Percentiles rank a stretch among this genome's conserved stretches.
These are phyloP conservation scores for Spongia lamella DNA, from an alignment of 37 sponge, comb jelly and placozoan genomes.

Conservation along the genomic window DNA sequence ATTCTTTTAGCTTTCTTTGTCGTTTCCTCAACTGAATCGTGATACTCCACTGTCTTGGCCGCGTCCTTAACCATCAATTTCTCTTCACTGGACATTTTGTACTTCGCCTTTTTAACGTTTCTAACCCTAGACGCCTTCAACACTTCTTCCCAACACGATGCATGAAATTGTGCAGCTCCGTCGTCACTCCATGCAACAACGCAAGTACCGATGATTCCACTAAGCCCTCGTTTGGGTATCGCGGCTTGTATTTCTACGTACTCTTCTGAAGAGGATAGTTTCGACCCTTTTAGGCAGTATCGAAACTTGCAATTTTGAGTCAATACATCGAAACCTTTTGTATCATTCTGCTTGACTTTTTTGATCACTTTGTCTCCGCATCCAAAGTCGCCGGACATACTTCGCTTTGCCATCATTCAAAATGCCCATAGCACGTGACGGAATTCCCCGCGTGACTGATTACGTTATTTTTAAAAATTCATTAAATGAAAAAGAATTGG, in stretches of 20 bases:
- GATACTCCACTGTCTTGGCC: conserved; percentile 56
- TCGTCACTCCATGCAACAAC: conserved; percentile 27
- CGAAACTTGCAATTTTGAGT: no score
- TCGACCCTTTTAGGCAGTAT: no score
- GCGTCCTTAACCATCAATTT: conserved; percentile 55
- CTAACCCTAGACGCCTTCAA: conserved; percentile 34
- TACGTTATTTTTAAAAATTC: no score
- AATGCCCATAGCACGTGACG: no score
- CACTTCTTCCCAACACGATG: conserved; percentile 49
- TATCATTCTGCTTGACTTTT: no score
- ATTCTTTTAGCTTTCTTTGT: conserved; percentile 22
- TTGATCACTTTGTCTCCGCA: no score
- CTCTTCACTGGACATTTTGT: conserved; percentile 21
- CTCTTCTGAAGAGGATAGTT: background rate
- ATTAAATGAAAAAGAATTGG: no score
- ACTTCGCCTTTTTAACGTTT: conserved; percentile 19
- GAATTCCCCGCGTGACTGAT: no score
- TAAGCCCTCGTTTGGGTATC: conserved; percentile 7
- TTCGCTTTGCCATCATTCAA: no score
- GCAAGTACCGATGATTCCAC: background rate
- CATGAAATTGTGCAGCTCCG: conserved; percentile 58
- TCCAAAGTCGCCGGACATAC: no score
- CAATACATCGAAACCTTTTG: no score
- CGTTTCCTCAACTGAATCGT: conserved; percentile 31
- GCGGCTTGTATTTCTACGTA: conserved; percentile 27